Evolutionary conservation across 2,113 vertebrate genomes (phyloP), one percentile per base, ranked within the genome.

Genomic region (Paramormyrops kingsleyae): DNA sequence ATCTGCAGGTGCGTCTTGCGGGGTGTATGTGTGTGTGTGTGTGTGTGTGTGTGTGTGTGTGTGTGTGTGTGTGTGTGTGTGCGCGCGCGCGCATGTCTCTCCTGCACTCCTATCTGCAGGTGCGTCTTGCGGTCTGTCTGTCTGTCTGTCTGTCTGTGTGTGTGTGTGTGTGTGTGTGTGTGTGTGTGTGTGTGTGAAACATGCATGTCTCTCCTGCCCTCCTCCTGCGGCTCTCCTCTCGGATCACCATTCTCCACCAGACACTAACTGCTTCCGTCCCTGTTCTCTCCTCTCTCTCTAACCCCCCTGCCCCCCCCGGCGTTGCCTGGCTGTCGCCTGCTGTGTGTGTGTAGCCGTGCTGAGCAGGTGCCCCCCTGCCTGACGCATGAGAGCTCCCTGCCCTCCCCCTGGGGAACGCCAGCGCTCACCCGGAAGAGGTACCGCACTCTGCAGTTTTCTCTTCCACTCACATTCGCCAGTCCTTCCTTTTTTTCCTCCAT

Each of bases 401-500:
- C 99, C 96, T 99, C 99, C 94, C 99, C 99, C 49, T 99, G 99
- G 99, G 98, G 98, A 91, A 99, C 98, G n/a, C 99, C 99, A 95
- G 98, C 97, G 92, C 97, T 99, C 96, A 94, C 97, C 96, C 97
- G 98, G 95, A 99, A 99, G 98, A 99, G 99, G 99, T 99, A 99
- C 96, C 93, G 94, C 94, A 91, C 94, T 94, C 93, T 92, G 91
- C 92, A 89, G 83, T 90, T 91, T 92, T 89, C 89, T 56, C 49
- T 59, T 31, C 21, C 46, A 46, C 49, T 49, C 39, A 1, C 62
- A 5, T 49, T 31, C 35, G 19, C 39, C 19, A 56, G 39, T 59
- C 44, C 42, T n/a, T 39, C 31, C 24, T 53, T 27, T 17, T 56
- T 15, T 46, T 56, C 84, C 27, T 35, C 10, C 13, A 3, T 47